phyloP scores from a whole-genome alignment of 1,140 invertebrate species.

The Dreissena rostriformis region DNA sequence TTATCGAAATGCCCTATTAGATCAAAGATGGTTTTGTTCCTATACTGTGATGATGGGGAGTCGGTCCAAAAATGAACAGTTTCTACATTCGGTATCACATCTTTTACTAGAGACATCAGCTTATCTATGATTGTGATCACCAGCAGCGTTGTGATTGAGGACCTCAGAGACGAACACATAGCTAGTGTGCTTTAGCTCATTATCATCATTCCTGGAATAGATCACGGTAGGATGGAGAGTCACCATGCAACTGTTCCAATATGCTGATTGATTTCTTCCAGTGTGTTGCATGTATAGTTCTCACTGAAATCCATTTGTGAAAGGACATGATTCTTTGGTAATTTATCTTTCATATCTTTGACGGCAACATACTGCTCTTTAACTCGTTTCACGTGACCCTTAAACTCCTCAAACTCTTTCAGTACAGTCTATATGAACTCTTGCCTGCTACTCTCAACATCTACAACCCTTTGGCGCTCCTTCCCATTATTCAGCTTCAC shows the following conservation, averaged over 20 bases:
- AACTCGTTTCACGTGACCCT: conserved; percentile 16
- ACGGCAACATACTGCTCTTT: conserved; percentile 15
- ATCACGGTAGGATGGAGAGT: conserved; percentile 9
- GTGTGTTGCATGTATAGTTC: conserved; percentile 15
- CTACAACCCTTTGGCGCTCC: conserved; percentile 4
- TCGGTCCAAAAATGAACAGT: conserved; percentile 58
- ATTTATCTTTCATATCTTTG: conserved; percentile 28
- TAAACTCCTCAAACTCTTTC: conserved; percentile 11
- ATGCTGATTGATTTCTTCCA: conserved; percentile 39
- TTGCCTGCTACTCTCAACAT: background rate
- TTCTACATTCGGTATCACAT: background rate
- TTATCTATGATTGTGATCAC: conserved; percentile 12
- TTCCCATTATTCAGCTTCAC: background rate
- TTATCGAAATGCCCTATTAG: conserved; percentile 8
- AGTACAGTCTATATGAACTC: conserved; percentile 29
- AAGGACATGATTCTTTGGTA: conserved; percentile 11
- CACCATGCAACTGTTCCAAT: conserved; percentile 5
- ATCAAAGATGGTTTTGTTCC: conserved; percentile 41
- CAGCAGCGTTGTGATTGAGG: conserved; percentile 31
- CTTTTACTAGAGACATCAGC: background rate
- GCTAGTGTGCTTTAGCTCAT: background rate
- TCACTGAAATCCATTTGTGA: conserved; percentile 30
- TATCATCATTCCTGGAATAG: background rate
- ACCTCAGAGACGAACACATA: conserved; percentile 1
- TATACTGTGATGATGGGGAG: conserved; percentile 53